Base-by-base conservation (phyloP, 2,797 vertebrate species). In the Leptodactylus fallax region DNA sequence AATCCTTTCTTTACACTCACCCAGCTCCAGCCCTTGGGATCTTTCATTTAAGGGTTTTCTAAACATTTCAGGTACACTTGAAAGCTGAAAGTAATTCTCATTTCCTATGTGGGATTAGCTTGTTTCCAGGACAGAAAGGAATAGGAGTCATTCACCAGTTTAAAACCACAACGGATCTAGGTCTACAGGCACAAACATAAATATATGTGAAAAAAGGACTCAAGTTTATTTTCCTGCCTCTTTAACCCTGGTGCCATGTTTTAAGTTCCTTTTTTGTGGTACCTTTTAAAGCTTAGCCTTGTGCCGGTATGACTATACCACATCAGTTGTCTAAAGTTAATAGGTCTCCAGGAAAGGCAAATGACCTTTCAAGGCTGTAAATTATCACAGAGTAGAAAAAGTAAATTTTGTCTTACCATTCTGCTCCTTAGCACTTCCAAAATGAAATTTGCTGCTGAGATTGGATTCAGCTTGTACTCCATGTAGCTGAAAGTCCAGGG, bases 21-120 rank as follows among this genome's bases (percentile, higher is more conserved):
- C 47, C 93, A 95, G 93, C 94, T 93, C 92, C 91, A 92, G 95
- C 96, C 96, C 94, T 81, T 81, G 95, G 95, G 97, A 97, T 93
- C 91, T 92, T 79, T 90, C 93, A 94, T 96, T 95, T 95, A 93
- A 94, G 94, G 95, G 95, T 94, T 95, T 95, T 94, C 95, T 95
- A 97, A 96, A 97, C 95, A 97, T 94, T 95, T 96, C 93, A 93
- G 95, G 95, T 95, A 95, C 93, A 96, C 95, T 97, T 97, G 94
- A 97, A 97, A 98, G 95, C 92, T 94, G 91, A 95, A 95, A 95
- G 96, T 96, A 96, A 97, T 96, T 94, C 95, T 94, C 94, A 96
- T 96, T 97, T 97, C 97, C 97, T 96, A 94, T 91, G 92, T 94
- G 91, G 95, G 94, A 95, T 96, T 96, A 96, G 92, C 92, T 93